Conservation (phyloP, 2,113 vertebrate genomes). For the Mungos mungo region DNA sequence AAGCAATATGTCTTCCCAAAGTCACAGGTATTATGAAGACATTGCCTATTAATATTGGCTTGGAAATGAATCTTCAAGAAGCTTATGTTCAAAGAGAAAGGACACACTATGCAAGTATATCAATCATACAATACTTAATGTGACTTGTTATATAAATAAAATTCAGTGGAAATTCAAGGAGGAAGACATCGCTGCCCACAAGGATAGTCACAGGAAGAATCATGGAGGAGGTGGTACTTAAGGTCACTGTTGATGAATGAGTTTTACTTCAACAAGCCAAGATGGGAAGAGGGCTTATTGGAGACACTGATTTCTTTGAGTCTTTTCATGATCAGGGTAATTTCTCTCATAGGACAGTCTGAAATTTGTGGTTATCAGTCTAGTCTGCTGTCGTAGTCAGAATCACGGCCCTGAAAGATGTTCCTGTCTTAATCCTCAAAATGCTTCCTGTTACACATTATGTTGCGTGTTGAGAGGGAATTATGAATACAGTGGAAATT, state of each 20-base stretch:
- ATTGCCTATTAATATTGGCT: not conserved
- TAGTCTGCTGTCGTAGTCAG: not conserved
- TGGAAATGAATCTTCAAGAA: not conserved
- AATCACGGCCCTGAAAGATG: not conserved
- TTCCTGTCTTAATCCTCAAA: not conserved
- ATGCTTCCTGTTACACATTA: not conserved
- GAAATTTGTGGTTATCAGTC: not conserved
- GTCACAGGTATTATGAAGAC: not conserved
- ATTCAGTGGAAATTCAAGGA: not conserved
- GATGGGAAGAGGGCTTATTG: not conserved
- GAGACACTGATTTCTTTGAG: not conserved
- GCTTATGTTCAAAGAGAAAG: not conserved
- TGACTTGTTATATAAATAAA: not conserved
- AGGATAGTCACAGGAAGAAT: not conserved
- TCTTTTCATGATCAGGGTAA: not conserved
- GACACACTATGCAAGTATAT: not conserved
- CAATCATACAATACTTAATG: not conserved
- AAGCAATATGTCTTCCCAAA: not conserved
- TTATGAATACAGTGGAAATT: not conserved
- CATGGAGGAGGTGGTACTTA: not conserved
- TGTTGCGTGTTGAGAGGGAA: not conserved
- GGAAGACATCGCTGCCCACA: not conserved
- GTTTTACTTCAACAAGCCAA: not conserved
- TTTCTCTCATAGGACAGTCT: not conserved
- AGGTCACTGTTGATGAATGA: not conserved